Base-by-base conservation (phyloP, 2,113 vertebrate genomes). In the Chlorodrepanis virens region DNA sequence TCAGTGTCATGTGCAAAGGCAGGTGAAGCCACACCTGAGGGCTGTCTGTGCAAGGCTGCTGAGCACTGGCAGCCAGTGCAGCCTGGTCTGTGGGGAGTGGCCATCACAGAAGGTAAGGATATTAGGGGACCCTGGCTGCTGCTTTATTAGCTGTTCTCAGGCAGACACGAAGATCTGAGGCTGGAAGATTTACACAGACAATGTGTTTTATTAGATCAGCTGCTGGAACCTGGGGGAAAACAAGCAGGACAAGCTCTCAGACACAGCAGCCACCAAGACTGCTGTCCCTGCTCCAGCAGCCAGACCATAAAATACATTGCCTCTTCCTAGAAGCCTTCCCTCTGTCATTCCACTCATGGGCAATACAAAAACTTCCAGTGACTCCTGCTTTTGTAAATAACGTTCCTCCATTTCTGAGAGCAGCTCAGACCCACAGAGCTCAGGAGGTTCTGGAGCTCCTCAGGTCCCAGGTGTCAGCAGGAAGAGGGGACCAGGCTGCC, bases 1-100 rank as follows among this genome's bases (percentile, higher is more conserved):
- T 47, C 49, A 42, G 15, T 22, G 40, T 37, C 53, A 14, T 47
- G 45, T 33, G 27, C 63, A 45, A 53, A 49, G 52, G 18, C 15
- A 29, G 61, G 70, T 40, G 35, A 89, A 47, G 0, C 20, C 44
- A 44, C 3, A 16, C 0, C 5, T 31, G 28, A 2, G 37, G 2
- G 35, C 6, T 53, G 18, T 16, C 33, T 35, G 4, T 28, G 18
- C 21, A 14, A 59, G 31, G 6, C 14, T 42, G 37, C 22, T 11
- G 1, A 25, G 5, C 23, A 5, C 1, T 1, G 20, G 4, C 0
- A 40, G 69, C 5, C 10, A 4, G 35, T 14, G 42, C 21, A 52
- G 50, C 0, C 4, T 40, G 1, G 54, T 0, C 0, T 17, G n/a
- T 4, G 27, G 3, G 25, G 20, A 13, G n/a, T 7, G 31, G 44